Percentiles rank a stretch among this genome's conserved stretches.
Conservation (phyloP, 2,113 vertebrate genomes). For the Ellobius talpinus region DNA sequence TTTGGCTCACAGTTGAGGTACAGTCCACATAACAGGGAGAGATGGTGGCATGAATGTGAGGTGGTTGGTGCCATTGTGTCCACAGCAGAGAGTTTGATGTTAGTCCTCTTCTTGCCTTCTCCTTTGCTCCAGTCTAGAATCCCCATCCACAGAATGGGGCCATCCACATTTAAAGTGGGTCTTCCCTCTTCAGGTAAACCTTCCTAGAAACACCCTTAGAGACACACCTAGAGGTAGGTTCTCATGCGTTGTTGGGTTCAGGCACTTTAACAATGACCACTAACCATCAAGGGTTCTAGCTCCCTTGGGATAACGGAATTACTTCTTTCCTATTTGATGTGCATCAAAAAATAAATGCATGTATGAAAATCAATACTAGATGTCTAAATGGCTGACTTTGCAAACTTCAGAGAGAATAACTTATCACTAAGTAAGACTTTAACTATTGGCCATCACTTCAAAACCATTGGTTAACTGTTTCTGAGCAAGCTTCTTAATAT, state of each 20-base stretch:
- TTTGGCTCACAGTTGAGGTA: not conserved
- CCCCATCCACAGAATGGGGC: not conserved
- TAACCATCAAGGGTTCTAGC: not conserved
- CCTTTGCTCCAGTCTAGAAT: not conserved
- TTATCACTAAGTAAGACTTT: conserved; percentile 32
- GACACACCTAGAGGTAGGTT: not conserved
- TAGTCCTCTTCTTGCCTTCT: not conserved
- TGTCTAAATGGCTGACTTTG: not conserved
- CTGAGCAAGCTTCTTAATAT: conserved; percentile 43
- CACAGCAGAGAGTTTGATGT: not conserved
- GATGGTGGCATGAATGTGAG: not conserved
- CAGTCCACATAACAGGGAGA: not conserved
- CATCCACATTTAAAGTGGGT: not conserved
- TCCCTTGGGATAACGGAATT: not conserved
- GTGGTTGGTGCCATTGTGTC: not conserved
- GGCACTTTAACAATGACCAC: not conserved
- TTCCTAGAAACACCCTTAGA: not conserved
- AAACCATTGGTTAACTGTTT: conserved; percentile 13
- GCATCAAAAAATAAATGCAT: conserved; percentile 19
- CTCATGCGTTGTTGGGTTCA: no score
- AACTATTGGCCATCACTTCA: not conserved
- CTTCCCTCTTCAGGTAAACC: not conserved
- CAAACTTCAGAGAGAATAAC: conserved; percentile 15
- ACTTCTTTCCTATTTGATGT: not conserved
- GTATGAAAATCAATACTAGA: not conserved